phyloP scores from a whole-genome alignment of 64 coral and sea anemone genomes.

The Orbicella faveolata region DNA sequence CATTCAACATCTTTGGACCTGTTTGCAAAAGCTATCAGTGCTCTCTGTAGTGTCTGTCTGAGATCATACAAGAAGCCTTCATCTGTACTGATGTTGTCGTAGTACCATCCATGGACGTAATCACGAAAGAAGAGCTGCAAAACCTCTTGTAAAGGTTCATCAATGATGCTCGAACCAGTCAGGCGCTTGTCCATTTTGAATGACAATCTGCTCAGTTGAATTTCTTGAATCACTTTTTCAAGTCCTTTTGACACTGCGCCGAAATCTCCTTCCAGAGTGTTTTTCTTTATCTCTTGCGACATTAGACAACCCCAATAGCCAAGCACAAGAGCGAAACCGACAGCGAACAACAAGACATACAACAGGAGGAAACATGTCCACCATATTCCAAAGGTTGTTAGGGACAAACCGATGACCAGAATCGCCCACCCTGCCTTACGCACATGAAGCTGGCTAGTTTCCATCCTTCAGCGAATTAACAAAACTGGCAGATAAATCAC shows the following conservation, averaged over 20 bases:
- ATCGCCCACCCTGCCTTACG: constrained; percentile 63
- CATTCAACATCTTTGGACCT: constrained; percentile 99
- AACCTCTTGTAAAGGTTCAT: constrained; percentile 99
- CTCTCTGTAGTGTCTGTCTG: constrained; percentile 89
- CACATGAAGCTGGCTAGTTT: background rate
- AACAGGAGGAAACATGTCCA: constrained; percentile 86
- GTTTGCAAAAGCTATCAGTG: constrained; percentile 92
- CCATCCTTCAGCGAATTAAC: too few relatives aligned
- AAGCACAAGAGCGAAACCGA: constrained; percentile 76
- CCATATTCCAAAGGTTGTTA: constrained; percentile 93
- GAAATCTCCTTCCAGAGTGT: constrained; percentile 32
- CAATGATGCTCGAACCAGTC: constrained; percentile 97
- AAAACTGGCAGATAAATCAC: too few relatives aligned
- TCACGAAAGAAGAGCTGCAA: constrained; percentile 96
- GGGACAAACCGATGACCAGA: constrained; percentile 68
- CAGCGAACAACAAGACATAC: constrained; percentile 67
- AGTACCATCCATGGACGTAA: constrained; percentile 93
- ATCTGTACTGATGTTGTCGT: constrained; percentile 80
- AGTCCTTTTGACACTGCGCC: constrained; percentile 69
- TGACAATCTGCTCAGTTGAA: constrained; percentile 67
- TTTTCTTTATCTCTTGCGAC: constrained; percentile 46
- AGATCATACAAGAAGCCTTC: constrained; percentile 94
- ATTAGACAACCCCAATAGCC: constrained; percentile 72
- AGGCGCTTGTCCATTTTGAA: constrained; percentile 99
- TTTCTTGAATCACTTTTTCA: constrained; percentile 73